Evolutionary conservation across 2,797 vertebrate genomes (phyloP).

Genomic region (Uromys caudimaculatus): DNA sequence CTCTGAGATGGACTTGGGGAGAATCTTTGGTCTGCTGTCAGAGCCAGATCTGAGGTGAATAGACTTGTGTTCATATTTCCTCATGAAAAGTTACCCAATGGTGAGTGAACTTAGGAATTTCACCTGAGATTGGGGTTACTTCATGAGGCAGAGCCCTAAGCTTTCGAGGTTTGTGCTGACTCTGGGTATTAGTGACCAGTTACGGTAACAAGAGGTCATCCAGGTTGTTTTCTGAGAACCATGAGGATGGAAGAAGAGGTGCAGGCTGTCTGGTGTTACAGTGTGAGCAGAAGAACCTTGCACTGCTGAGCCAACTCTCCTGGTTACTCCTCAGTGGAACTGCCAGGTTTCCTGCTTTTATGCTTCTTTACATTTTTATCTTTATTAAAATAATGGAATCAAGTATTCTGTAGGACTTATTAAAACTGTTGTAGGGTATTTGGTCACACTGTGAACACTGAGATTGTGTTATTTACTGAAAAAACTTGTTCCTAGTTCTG

Average conservation of each 20-base stretch:
- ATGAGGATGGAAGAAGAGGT: background rate
- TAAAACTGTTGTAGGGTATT: background rate
- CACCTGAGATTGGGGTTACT: background rate
- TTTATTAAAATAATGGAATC: background rate
- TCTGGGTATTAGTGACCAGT: background rate
- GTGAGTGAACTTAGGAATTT: background rate
- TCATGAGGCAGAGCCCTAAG: background rate
- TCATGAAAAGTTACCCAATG: background rate
- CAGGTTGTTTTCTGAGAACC: background rate
- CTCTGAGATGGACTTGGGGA: background rate
- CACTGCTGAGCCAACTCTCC: background rate
- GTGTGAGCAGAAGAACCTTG: background rate
- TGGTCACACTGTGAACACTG: too few species aligned
- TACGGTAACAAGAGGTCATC: background rate
- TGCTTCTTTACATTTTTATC: background rate
- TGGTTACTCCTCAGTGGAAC: background rate
- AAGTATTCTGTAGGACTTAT: conserved; percentile 32
- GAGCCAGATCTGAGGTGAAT: background rate
- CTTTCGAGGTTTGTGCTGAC: background rate
- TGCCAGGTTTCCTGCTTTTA: background rate
- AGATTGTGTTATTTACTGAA: too few species aligned
- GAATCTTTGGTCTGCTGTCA: background rate
- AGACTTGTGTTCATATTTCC: background rate
- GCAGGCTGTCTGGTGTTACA: background rate
- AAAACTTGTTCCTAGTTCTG: too few species aligned